Percentiles rank a stretch among this genome's conserved stretches.
These are phyloP conservation scores for Hydrophis major DNA, from an alignment of 2,797 vertebrate genomes.

Conservation along the genomic window DNA sequence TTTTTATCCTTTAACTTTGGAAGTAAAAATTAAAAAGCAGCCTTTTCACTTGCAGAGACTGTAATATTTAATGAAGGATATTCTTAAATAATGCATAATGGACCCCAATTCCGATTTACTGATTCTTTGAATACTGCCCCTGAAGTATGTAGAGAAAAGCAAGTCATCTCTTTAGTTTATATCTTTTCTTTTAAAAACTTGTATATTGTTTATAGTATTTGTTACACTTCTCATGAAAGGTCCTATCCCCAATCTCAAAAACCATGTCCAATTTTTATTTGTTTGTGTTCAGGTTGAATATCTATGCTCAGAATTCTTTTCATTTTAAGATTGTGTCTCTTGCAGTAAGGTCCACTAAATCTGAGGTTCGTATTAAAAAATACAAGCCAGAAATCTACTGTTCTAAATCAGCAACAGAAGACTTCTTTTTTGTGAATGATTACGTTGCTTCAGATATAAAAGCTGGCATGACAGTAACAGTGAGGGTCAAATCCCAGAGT, in stretches of 20 bases:
- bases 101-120: neutral
- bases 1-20: neutral
- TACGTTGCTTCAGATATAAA: neutral
- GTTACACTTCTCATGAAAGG: neutral
- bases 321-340: neutral
- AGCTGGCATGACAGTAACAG: neutral
- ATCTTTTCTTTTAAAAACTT: neutral
- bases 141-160: neutral
- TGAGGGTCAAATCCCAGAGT: neutral
- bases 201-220: neutral
- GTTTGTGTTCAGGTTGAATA: neutral
- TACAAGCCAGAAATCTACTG: neutral
- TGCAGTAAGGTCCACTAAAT: neutral
- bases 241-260: neutral
- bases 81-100: neutral
- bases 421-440: neutral
- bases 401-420: neutral
- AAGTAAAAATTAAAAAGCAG: neutral
- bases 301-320: neutral
- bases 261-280: neutral
- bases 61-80: neutral
- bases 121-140: neutral
- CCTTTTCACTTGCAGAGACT: neutral
- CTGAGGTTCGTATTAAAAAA: neutral
- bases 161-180: neutral